A percentile compares a stretch with the other conserved stretches of the same genome.
Evolutionary conservation across 2,113 vertebrate genomes (phyloP).

Genomic region (Neofelis nebulosa): DNA sequence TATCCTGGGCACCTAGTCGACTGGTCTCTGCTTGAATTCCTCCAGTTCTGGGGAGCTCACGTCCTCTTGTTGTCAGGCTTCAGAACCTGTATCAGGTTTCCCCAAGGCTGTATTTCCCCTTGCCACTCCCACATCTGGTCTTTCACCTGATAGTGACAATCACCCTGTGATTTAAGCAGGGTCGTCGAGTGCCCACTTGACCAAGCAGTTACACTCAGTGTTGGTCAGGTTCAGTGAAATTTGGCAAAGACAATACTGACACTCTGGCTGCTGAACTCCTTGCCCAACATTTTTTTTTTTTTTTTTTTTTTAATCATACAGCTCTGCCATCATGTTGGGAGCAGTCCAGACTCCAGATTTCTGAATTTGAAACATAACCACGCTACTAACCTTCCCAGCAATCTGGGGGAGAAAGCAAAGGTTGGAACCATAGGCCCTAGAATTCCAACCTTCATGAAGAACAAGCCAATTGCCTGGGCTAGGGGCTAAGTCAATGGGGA

Average conservation of each 20-base stretch:
- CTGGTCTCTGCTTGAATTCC: background rate
- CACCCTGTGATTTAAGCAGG: background rate
- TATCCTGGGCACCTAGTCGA: accelerated
- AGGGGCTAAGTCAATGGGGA: background rate
- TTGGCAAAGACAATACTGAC: background rate
- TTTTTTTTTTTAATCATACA: background rate
- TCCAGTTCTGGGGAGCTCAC: background rate
- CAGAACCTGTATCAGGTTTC: accelerated
- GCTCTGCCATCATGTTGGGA: accelerated
- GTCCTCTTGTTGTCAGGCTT: background rate
- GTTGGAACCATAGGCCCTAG: background rate
- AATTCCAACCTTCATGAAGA: background rate
- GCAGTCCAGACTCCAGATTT: background rate
- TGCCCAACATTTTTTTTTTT: background rate
- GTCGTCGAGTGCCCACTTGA: background rate
- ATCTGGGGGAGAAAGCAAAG: background rate
- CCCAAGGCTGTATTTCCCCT: background rate
- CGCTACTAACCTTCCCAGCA: background rate
- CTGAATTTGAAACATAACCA: background rate
- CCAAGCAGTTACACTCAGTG: background rate
- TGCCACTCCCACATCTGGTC: background rate
- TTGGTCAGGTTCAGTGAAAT: background rate
- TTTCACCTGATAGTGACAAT: background rate
- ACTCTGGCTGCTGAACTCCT: accelerated
- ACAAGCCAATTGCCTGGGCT: too few relatives aligned